These are phyloP conservation scores for Pipistrellus pygmaeus DNA, from an alignment of 2,797 vertebrate genomes.

Conservation along the genomic window DNA sequence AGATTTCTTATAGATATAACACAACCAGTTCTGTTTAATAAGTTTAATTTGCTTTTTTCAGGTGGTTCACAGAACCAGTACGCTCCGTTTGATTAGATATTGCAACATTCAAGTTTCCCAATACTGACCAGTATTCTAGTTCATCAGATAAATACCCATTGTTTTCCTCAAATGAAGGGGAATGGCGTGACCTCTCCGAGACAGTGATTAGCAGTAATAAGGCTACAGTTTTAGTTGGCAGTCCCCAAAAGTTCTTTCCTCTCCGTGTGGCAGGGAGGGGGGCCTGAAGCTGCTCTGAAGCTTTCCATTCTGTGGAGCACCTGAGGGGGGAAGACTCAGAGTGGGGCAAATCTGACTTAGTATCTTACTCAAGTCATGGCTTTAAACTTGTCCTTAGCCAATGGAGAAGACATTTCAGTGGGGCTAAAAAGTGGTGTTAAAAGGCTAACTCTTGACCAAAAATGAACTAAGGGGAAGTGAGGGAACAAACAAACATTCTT, in stretches of 20 bases:
- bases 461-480: neutral
- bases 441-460: slow-evolving; percentile 53
- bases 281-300: slow-evolving; percentile 47
- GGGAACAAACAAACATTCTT: neutral
- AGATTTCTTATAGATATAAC: slow-evolving; percentile 17
- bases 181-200: slow-evolving; percentile 59
- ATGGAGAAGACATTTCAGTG: slow-evolving; percentile 51
- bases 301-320: slow-evolving; percentile 77
- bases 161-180: slow-evolving; percentile 58
- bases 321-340: slow-evolving; percentile 49
- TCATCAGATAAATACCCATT: slow-evolving; percentile 72
- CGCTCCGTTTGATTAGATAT: slow-evolving; percentile 79
- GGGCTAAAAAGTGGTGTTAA: neutral
- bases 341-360: slow-evolving; percentile 47
- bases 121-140: slow-evolving; percentile 80
- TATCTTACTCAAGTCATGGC: slow-evolving; percentile 40
- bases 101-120: slow-evolving; percentile 80
- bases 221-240: slow-evolving; percentile 56
- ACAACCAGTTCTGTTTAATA: slow-evolving; percentile 73
- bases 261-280: slow-evolving; percentile 14
- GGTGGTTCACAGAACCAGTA: slow-evolving; percentile 90
- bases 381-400: slow-evolving; percentile 24
- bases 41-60: slow-evolving; percentile 86
- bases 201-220: slow-evolving; percentile 79
- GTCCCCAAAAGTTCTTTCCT: slow-evolving; percentile 33